phyloP scores from a whole-genome alignment of 1,140 invertebrate genomes.

The Meloidogyne exigua region DNA sequence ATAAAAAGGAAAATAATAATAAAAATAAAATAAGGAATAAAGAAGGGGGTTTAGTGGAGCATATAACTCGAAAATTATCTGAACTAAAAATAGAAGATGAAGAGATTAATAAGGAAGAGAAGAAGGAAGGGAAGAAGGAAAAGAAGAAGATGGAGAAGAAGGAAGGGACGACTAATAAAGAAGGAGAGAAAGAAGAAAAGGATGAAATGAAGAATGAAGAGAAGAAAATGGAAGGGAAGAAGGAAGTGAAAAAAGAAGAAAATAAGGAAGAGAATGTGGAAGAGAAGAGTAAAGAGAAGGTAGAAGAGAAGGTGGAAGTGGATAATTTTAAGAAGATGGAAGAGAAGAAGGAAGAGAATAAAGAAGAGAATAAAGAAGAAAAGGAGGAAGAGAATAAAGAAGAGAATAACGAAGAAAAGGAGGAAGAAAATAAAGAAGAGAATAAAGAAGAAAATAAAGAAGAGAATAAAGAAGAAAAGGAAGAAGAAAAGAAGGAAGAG shows the following conservation, averaged over 20 bases:
- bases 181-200: background rate
- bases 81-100: too few species aligned
- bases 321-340: background rate
- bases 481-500: background rate
- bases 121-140: background rate
- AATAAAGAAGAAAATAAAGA: background rate
- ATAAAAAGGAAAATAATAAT: background rate
- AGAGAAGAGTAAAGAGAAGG: background rate
- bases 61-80: too few species aligned
- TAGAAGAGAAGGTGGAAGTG: background rate
- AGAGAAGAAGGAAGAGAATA: background rate
- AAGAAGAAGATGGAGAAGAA: background rate
- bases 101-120: background rate
- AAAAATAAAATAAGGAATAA: background rate
- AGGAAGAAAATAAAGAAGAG: constrained; percentile 14
- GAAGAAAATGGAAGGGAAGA: background rate
- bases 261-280: background rate
- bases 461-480: background rate
- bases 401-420: background rate
- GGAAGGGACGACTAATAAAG: background rate
- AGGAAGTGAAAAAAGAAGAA: background rate
- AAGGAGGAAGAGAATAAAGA: background rate
- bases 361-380: background rate
- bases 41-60: background rate
- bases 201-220: background rate